These are phyloP conservation scores for Eristalinus sepulchralis DNA, from an alignment of 2,888 invertebrate species.

Conservation along the genomic window DNA sequence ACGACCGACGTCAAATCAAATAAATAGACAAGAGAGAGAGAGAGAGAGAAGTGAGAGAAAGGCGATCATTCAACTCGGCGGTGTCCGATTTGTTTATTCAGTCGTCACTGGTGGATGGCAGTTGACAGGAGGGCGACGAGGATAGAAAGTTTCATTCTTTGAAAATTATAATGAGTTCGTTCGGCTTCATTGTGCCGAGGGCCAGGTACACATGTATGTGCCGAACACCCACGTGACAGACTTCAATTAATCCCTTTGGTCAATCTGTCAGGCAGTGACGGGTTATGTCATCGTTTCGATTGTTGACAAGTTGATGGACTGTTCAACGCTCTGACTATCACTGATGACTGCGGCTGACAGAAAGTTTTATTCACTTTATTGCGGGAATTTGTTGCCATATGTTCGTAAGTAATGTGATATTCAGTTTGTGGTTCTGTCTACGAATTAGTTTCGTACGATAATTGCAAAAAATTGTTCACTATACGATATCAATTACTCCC, in stretches of 20 bases:
- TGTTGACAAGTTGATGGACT: neutral
- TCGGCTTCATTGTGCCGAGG: neutral
- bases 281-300: neutral
- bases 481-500: too few species aligned
- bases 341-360: neutral
- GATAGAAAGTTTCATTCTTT: conserved; percentile 43
- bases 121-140: conserved; percentile 18
- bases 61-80: conserved; percentile 45
- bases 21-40: neutral
- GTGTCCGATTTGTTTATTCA: conserved; percentile 32
- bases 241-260: neutral
- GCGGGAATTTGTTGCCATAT: neutral
- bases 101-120: conserved; percentile 1
- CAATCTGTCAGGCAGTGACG: conserved; percentile 14
- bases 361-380: neutral
- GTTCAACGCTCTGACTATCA: neutral
- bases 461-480: too few species aligned
- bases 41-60: conserved; percentile 3
- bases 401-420: neutral
- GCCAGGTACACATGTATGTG: neutral
- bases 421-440: too few species aligned
- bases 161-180: neutral
- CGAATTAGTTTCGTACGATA: too few species aligned
- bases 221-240: conserved; percentile 18
- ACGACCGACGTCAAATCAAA: conserved; percentile 6